Evolutionary conservation across 2,797 vertebrate species (phyloP), one percentile per base, ranked within the genome.

Genomic region (Hipposideros larvatus): DNA sequence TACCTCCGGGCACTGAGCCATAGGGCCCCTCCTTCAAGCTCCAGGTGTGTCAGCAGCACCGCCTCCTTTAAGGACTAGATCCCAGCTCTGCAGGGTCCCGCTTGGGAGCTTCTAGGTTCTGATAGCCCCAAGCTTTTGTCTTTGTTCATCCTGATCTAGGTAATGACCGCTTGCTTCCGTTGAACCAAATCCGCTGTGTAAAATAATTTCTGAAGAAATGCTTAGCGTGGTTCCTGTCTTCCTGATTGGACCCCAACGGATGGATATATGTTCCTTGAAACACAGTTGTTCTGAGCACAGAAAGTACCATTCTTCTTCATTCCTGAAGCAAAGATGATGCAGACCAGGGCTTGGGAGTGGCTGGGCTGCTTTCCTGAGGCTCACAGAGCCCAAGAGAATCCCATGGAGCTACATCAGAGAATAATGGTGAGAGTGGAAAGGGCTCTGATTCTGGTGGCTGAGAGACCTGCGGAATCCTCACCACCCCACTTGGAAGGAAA

Each of bases 181-280:
- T 43, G 75, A 83, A 91, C 46, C 70, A 37, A 77, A 22, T 37
- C 31, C 24, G 41, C 65, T 34, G 37, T 61, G 79, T 80, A 65
- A 86, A 93, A 66, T 71, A 55, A 37, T 87, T 80, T 74, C 55
- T 48, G 53, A 31, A 51, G 79, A 86, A 88, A 78, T 46, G 57
- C 63, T 65, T 63, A 22, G 19, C 10, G 4, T 71, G 74, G 65
- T 34, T 94, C 94, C 63, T 83, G 14, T 43, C 92, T 92, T 48
- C 79, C 59, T 65, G 59, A 61, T 55, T 51, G 7, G 55, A 21
- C 14, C 71, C 41, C 26, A 28, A 51, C 8, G 31, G 41, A 43
- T 11, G 31, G 41, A 43, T 11, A 26, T 41, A 57, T 37, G 11
- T 24, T 83, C n/a, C 41, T 65, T 51, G 86, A 89, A 91, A 46